Percentiles rank a stretch among this genome's conserved stretches.
Evolutionary conservation across 2,113 vertebrate genomes (phyloP).

Genomic region (Lampris incognitus): DNA sequence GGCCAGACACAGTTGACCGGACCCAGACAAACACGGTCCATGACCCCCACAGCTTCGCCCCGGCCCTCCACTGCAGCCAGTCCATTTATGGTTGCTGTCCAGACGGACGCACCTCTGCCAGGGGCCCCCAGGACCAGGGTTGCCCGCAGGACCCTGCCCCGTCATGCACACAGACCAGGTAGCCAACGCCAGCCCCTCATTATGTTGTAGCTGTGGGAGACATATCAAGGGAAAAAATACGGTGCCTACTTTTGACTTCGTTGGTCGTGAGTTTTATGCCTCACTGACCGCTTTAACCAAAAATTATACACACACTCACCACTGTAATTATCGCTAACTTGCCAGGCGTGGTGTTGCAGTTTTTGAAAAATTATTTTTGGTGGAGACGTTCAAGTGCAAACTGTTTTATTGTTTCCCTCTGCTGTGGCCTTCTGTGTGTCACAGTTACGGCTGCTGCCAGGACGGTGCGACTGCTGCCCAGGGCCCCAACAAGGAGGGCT

Average conservation of each 20-base stretch:
- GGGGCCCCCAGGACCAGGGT: slow-evolving; percentile 56
- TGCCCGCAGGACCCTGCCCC: slow-evolving; percentile 40
- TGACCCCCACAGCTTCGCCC: slow-evolving; percentile 56
- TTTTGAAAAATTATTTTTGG: slow-evolving; percentile 16
- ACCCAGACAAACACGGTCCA: slow-evolving; percentile 55
- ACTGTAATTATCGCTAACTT: slow-evolving; percentile 2
- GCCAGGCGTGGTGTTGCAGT: slow-evolving; percentile 7
- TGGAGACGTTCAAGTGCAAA: background rate
- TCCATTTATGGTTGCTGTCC: slow-evolving; percentile 73
- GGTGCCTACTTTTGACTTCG: background rate
- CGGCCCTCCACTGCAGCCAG: slow-evolving; percentile 71
- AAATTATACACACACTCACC: background rate
- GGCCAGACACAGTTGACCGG: slow-evolving; percentile 44
- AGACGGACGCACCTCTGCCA: slow-evolving; percentile 62
- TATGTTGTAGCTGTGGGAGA: background rate
- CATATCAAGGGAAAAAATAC: background rate
- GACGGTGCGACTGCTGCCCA: slow-evolving; percentile 85
- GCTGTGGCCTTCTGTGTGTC: slow-evolving; percentile 5
- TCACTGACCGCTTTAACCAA: slow-evolving; percentile 26
- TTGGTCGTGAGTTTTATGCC: slow-evolving; percentile 12
- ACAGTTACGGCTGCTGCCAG: slow-evolving; percentile 91
- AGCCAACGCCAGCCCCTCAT: slow-evolving; percentile 23
- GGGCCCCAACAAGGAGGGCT: slow-evolving; percentile 87
- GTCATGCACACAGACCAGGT: slow-evolving; percentile 73
- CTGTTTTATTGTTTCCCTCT: slow-evolving; percentile 21